Base-by-base conservation (phyloP, 2,113 vertebrate genomes). In the Elachura formosa region DNA sequence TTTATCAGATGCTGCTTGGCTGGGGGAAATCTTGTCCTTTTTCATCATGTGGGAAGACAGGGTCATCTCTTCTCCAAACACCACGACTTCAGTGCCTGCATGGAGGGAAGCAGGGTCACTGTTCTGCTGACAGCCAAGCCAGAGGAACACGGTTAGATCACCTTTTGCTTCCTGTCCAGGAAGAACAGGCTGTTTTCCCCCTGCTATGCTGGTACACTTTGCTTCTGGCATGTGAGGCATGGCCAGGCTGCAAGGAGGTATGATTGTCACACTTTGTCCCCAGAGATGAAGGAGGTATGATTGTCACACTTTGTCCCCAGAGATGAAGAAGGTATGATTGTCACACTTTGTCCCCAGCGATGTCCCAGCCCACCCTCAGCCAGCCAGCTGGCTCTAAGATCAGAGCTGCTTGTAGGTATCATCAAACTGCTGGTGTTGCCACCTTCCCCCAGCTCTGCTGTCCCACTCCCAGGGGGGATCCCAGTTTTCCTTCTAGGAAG, bases 31-130 rank as follows among this genome's bases (percentile, higher is more conserved):
- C 67, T 82, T 77, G 46, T n/a, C 25, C 25, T 68, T 63, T 64
- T 84, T 77, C 67, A 95, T 84, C 69, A 89, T 76, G 14, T 31
- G 67, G 59, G 71, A 67, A 58, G 46, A 63, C 21, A 8, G 29
- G 66, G 58, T 78, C 76, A 48, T 51, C 16, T 29, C 36, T 76
- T 66, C 83, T 62, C 66, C 73, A 71, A 79, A 54, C 54, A 54
- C 40, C 68, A 13, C 1, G 1, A 13, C 36, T 46, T 45, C 58
- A 36, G 29, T 3, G 15, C 43, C 45, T 2, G 0, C 0, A 0
- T 22, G 52, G 73, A 64, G 58, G 28, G 34, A 11, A 76, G 29
- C 1, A 9, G 75, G 52, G 68, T 55, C 1, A 1, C 48, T 3
- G 9, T 20, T 74, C 64, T 91, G 68, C 86, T 64, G 79, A 1